A percentile compares a stretch with the other conserved stretches of the same genome.
Conservation (phyloP, 2,797 vertebrate species). For the Sorex maritimensis region DNA sequence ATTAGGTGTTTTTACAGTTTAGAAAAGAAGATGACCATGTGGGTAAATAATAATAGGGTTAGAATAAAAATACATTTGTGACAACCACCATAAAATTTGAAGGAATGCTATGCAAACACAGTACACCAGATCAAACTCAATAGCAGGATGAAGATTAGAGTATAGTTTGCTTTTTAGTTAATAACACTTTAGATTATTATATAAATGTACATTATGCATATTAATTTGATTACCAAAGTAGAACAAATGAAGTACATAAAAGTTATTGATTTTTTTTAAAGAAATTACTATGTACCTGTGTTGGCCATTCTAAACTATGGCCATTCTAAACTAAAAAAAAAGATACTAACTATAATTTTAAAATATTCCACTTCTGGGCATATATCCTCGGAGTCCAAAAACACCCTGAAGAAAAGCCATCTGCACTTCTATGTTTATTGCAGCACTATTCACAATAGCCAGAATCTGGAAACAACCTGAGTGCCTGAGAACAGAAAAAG, state of each 20-base stretch:
- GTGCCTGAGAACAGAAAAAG: no score
- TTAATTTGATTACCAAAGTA: conserved; percentile 80
- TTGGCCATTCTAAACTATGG: conserved; percentile 46
- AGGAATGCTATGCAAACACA: conserved; percentile 9
- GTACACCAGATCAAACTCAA: conserved; percentile 3
- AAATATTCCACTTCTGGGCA: no score
- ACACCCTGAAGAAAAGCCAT: no score
- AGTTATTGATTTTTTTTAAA: conserved; percentile 80
- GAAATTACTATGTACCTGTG: conserved; percentile 39
- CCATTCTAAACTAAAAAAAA: neutral
- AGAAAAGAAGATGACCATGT: neutral
- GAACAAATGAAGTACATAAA: conserved; percentile 68
- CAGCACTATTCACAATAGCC: no score
- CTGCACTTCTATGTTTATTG: no score
- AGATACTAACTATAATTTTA: neutral
- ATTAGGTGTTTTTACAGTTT: neutral
- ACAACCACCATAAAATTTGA: conserved; percentile 36
- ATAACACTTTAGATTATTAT: conserved; percentile 69
- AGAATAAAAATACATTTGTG: conserved; percentile 20
- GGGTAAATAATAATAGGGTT: conserved; percentile 43
- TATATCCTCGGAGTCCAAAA: no score
- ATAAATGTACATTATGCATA: conserved; percentile 72
- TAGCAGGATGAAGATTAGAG: conserved; percentile 56
- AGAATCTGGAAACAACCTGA: no score
- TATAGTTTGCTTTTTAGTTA: conserved; percentile 74